These are phyloP conservation scores for Rhadinocentrus ornatus DNA, from an alignment of 2,797 vertebrate species.

Conservation along the genomic window DNA sequence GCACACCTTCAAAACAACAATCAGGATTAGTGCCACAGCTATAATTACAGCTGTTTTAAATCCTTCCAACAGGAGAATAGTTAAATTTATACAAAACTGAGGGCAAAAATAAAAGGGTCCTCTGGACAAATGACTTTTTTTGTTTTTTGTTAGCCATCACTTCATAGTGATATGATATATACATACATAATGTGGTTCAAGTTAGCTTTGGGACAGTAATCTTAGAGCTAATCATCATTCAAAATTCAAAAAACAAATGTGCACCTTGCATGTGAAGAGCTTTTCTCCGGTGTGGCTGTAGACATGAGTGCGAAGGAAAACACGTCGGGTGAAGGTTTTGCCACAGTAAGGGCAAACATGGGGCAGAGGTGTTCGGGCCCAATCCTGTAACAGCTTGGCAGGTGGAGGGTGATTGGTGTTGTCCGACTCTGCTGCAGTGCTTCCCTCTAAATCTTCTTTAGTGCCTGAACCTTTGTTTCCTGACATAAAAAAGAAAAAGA, in stretches of 20 bases:
- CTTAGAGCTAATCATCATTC: conserved; percentile 45
- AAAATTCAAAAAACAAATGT: conserved; percentile 28
- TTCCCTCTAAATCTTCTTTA: conserved; percentile 58
- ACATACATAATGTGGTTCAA: conserved; percentile 53
- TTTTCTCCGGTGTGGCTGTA: conserved; percentile 93
- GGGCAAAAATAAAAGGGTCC: neutral
- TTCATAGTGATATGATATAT: too few relatives aligned
- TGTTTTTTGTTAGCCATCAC: conserved; percentile 23
- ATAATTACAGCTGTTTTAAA: conserved; percentile 13
- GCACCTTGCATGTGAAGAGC: conserved; percentile 88
- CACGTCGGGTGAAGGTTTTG: conserved; percentile 90
- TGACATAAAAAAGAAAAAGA: conserved; percentile 31
- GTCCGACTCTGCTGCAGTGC: conserved; percentile 44
- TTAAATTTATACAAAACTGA: neutral
- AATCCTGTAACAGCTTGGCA: conserved; percentile 80
- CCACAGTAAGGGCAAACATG: conserved; percentile 90
- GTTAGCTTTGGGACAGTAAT: conserved; percentile 39
- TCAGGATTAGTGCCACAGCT: conserved; percentile 22
- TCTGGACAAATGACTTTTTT: neutral
- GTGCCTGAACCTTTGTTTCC: conserved; percentile 46
- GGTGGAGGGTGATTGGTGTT: conserved; percentile 73
- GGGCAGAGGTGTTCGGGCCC: conserved; percentile 75
- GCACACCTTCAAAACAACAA: conserved; percentile 77
- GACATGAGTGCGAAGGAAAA: conserved; percentile 91
- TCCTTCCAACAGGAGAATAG: neutral